These are phyloP conservation scores for Oreohelix idahoensis DNA, from an alignment of 1,140 invertebrate genomes.

Conservation along the genomic window DNA sequence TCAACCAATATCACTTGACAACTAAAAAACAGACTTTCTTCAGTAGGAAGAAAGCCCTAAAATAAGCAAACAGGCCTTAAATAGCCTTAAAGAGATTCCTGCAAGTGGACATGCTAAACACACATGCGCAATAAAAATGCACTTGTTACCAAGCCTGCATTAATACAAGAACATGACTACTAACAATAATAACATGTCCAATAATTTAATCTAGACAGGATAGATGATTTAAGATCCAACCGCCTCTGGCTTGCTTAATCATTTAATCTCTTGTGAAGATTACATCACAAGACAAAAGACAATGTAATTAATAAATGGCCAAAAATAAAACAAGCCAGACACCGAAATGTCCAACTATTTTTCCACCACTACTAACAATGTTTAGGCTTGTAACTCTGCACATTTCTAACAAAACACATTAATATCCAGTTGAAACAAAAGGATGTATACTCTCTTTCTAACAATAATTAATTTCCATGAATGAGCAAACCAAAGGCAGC, in stretches of 20 bases:
- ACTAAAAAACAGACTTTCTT: not conserved
- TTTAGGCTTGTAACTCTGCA: too few species aligned
- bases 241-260: not conserved
- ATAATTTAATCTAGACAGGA: not conserved
- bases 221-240: not conserved
- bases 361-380: too few species aligned
- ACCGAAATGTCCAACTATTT: too few species aligned
- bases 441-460: too few species aligned
- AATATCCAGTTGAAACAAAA: too few species aligned
- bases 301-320: too few species aligned
- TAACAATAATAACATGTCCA: not conserved
- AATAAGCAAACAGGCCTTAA: not conserved
- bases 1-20: too few species aligned
- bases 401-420: too few species aligned
- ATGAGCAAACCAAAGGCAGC: too few species aligned
- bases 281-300: too few species aligned
- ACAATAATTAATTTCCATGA: too few species aligned
- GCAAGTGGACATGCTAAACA: not conserved
- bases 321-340: too few species aligned
- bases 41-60: constrained; percentile 3
- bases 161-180: not conserved
- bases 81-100: not conserved
- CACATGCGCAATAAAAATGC: not conserved
- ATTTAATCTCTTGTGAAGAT: not conserved
- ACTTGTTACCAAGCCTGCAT: not conserved